Base-by-base conservation (phyloP, 2,888 invertebrate species). In the Plemyria rubiginata region DNA sequence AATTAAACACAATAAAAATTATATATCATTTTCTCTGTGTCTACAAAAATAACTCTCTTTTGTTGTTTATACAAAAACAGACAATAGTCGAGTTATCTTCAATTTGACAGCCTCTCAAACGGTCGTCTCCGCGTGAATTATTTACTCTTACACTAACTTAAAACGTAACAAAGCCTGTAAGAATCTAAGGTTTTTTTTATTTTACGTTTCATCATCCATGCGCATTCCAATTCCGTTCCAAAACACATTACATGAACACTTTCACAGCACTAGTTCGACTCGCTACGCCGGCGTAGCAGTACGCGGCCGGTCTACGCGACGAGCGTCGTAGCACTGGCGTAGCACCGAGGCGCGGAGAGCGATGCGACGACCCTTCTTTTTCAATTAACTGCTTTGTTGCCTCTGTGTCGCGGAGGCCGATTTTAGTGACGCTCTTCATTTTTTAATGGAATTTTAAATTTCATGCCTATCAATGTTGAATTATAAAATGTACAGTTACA, bases 331-430 rank as follows among this genome's bases (percentile, higher is more conserved):
- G 90, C 86, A 92, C 92, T 92, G 45, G 45, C 45, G 45, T 45
- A 45, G 45, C 11, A 11, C 36, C 11, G 90, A 78, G 88, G 86
- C 81, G 79, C 76, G 81, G 78, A 76, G 78, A 73, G 71, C 65
- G 58, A 29, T 16, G 41, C 50, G 70, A 54, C 41, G 41, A 62
- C 29, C 53, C 53, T 56, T 60, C 56, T 45, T 60, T 88, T 88
- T 87, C 89, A 90, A 90, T 91, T 88, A 90, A 87, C 86, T 87
- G 87, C 84, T 87, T 87, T 90, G 89, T 86, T 87, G 87, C 86
- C 73, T 83, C 79, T 76, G 75, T 45, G 54, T 50, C 81, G 79
- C 81, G 79, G 84, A 76, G 78, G 77, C 72, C 70, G 74, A 71
- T 74, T 76, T 73, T 76, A 64, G 67, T 59, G 62, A 61, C 54